A percentile compares a stretch with the other conserved stretches of the same genome.
Evolutionary conservation across 1,140 invertebrate genomes (phyloP).

Genomic region (Scaptomyza graminum): DNA sequence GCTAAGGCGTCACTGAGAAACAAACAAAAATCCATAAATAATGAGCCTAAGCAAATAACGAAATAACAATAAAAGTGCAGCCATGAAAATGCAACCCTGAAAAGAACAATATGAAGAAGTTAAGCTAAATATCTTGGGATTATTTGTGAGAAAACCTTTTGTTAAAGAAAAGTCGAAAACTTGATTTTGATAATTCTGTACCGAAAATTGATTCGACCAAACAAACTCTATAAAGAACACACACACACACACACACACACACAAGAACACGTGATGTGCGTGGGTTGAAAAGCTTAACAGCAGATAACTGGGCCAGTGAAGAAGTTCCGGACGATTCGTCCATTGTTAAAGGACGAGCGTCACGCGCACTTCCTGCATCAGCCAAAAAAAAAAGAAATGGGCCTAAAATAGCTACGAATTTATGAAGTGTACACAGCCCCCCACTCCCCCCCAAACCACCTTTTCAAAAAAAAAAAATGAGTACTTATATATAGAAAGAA

Average conservation of each 20-base stretch:
- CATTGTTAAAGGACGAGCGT: constrained; percentile 56
- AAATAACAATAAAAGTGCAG: constrained; percentile 3
- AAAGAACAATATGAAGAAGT: background rate
- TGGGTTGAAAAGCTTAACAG: constrained; percentile 24
- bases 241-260: background rate
- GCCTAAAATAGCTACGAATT: constrained; percentile 68
- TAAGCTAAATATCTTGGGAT: background rate
- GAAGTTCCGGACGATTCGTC: constrained; percentile 9
- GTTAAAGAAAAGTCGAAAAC: too few species aligned
- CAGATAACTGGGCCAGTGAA: constrained; percentile 51
- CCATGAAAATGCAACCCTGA: background rate
- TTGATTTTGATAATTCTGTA: background rate
- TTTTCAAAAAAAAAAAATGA: background rate
- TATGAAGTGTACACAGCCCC: constrained; percentile 58
- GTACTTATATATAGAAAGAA: background rate
- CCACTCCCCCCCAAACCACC: too few species aligned
- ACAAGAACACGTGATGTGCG: background rate
- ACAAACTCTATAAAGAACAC: background rate
- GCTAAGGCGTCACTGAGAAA: constrained; percentile 58
- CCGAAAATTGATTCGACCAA: background rate
- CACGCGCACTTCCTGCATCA: constrained; percentile 56
- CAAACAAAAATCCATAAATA: constrained; percentile 67
- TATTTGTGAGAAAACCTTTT: too few species aligned
- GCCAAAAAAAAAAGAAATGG: background rate
- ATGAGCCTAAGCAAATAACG: constrained; percentile 48